Percentiles rank a stretch among this genome's conserved stretches.
These are phyloP conservation scores for Smutsia temminckii DNA, from an alignment of 2,797 vertebrate species.

Conservation along the genomic window DNA sequence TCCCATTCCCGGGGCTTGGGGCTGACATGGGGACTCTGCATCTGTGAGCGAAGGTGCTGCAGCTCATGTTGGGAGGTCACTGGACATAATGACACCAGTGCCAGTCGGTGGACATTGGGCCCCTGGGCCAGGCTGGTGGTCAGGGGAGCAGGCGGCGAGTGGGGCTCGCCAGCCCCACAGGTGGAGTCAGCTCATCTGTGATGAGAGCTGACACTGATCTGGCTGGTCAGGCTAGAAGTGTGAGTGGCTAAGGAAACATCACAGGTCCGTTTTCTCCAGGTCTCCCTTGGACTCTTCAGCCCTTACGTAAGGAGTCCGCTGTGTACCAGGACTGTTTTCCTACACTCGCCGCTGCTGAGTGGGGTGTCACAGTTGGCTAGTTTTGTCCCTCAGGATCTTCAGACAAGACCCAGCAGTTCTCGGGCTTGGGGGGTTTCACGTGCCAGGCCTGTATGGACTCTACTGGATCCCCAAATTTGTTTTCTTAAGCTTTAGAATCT, in stretches of 20 bases:
- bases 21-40: not conserved
- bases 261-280: not conserved
- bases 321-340: not conserved
- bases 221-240: not conserved
- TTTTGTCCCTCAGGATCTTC: not conserved
- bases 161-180: too few relatives aligned
- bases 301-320: too few relatives aligned
- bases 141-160: not conserved
- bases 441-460: not conserved
- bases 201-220: not conserved
- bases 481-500: not conserved
- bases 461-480: not conserved
- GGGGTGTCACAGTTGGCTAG: not conserved
- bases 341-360: not conserved
- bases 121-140: not conserved
- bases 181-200: not conserved
- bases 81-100: not conserved
- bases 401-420: not conserved
- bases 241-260: too few relatives aligned
- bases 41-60: not conserved
- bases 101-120: not conserved
- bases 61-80: not conserved
- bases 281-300: not conserved
- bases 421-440: not conserved
- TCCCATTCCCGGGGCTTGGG: not conserved